Evolutionary conservation across 2,888 invertebrate genomes (phyloP), one percentile per base, ranked within the genome.

Genomic region (Polia nebulosa): DNA sequence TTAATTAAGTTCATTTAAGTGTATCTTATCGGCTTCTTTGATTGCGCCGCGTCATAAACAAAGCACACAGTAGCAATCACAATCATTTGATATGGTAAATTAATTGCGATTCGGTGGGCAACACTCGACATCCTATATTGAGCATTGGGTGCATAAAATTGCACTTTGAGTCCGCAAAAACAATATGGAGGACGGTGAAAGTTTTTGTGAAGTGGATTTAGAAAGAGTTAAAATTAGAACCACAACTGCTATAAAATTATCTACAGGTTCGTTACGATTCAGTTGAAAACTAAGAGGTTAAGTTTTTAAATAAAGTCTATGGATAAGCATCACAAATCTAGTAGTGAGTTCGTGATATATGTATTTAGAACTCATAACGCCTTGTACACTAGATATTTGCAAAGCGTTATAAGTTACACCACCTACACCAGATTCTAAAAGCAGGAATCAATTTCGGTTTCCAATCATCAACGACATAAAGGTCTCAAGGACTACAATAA

Each of bases 1-100:
- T 82, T 83, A 82, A 83, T 83, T 82, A 82, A 70, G 78, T 70
- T 71, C 57, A 82, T 69, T 85, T 80, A 76, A 56, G 65, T 61
- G 63, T 83, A 84, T 83, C 80, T 83, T 85, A 86, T 86, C 80
- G 65, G 22, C 9, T 62, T 69, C 85, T 86, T 85, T 84, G 86
- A 86, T 86, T 82, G 57, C 70, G 72, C 88, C 85, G 88, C 83
- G 55, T 86, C 86, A 85, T 89, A 89, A 90, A 83, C 85, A 86
- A 83, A 78, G 75, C 63, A 81, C 80, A 67, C 73, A 57, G 69
- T 39, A 55, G 74, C 83, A 86, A 84, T 88, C 79, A 82, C 81
- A 82, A 84, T 83, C 83, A 85, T 85, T 86, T 83, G 83, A 83
- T 83, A 77, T 78, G 76, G 79, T 85, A 84, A 89, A 82, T 80